A percentile compares a stretch with the other conserved stretches of the same genome.
Conservation (phyloP, 2,888 invertebrate genomes). For the Caenorhabditis virilis region DNA sequence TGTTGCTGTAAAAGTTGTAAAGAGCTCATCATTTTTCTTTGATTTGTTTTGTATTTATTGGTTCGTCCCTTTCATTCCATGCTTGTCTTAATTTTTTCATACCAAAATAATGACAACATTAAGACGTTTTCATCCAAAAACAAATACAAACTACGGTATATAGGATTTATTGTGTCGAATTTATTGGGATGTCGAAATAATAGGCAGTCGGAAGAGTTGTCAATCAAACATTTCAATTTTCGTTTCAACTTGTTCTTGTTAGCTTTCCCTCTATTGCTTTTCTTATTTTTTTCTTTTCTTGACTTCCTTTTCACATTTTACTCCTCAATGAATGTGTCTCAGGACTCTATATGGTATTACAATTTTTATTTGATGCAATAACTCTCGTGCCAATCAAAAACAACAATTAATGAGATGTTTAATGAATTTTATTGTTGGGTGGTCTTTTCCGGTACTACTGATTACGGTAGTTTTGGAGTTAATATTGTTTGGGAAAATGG, state of each 20-base stretch:
- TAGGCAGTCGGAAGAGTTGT: constrained; percentile 24
- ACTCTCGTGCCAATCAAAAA: no score
- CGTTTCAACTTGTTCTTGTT: constrained; percentile 28
- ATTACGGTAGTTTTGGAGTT: no score
- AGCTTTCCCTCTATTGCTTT: constrained; percentile 3
- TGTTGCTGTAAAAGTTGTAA: constrained; percentile 6
- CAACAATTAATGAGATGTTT: no score
- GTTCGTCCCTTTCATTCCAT: no score
- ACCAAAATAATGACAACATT: no score
- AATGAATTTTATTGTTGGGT: no score
- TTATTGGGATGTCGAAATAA: neutral
- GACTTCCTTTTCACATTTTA: no score
- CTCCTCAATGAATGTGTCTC: no score
- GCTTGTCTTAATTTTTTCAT: neutral
- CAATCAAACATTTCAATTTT: constrained; percentile 47
- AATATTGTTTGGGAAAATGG: no score
- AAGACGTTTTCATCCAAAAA: constrained; percentile 1
- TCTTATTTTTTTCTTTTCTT: constrained; percentile 4
- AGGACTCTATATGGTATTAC: no score
- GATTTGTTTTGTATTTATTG: neutral
- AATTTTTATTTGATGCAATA: no score
- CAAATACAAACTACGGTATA: neutral
- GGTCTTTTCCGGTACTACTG: no score
- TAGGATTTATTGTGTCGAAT: neutral
- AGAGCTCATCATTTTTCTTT: constrained; percentile 1